A percentile compares a stretch with the other conserved stretches of the same genome.
Conservation (phyloP, 2,113 vertebrate genomes). For the Pleuronectes platessa region DNA sequence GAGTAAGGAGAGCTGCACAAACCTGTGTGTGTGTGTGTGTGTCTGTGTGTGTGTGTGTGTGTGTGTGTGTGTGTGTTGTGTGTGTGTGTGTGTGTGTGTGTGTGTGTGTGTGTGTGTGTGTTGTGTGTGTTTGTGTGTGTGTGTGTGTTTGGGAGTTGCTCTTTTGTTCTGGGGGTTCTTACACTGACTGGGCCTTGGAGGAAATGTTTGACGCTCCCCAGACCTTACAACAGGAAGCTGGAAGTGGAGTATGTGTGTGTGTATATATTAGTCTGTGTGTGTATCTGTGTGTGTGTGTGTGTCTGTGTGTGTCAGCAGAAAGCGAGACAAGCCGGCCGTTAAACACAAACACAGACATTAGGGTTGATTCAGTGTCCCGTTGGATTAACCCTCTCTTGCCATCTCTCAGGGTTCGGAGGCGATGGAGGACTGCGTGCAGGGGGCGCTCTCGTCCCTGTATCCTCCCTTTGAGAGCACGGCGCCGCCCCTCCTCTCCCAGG, state of each 20-base stretch:
- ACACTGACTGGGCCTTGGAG: slow-evolving; percentile 44
- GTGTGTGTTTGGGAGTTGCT: slow-evolving; percentile 1
- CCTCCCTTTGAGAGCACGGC: slow-evolving; percentile 94
- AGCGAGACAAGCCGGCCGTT: slow-evolving; percentile 54
- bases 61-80: too few relatives aligned
- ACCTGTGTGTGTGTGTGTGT: slow-evolving; percentile 8
- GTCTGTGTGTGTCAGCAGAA: slow-evolving; percentile 50
- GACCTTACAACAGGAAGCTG: slow-evolving; percentile 76
- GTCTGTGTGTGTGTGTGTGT: not conserved
- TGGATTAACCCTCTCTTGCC: slow-evolving; percentile 55
- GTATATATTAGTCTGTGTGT: slow-evolving; percentile 31
- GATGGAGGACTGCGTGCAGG: slow-evolving; percentile 95
- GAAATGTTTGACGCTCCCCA: slow-evolving; percentile 76
- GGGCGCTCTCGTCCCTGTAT: slow-evolving; percentile 90
- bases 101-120: slow-evolving; percentile 11
- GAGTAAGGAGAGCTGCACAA: not conserved
- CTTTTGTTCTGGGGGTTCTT: slow-evolving; percentile 56
- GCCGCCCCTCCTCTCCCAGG: slow-evolving; percentile 91
- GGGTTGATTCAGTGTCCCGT: slow-evolving; percentile 41
- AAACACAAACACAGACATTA: slow-evolving; percentile 60
- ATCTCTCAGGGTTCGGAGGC: slow-evolving; percentile 88
- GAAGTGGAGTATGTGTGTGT: slow-evolving; percentile 47
- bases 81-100: not conserved
- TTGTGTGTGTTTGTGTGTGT: not conserved
- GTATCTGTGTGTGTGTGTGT: slow-evolving; percentile 36